Percentiles rank a stretch among this genome's conserved stretches.
Conservation (phyloP, 1,140 invertebrate genomes). For the Temnothorax nylanderi region DNA sequence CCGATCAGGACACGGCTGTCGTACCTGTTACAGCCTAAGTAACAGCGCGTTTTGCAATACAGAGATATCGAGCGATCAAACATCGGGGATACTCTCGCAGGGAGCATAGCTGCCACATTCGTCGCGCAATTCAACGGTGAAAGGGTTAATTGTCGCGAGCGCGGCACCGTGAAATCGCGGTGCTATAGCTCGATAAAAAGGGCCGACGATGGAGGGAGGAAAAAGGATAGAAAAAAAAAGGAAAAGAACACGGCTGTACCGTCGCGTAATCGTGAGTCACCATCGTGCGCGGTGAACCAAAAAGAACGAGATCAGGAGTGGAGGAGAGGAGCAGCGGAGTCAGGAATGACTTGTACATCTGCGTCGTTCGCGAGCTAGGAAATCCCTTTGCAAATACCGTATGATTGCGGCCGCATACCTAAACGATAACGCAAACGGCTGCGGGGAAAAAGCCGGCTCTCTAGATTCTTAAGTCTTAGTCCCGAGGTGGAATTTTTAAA, state of each 20-base stretch:
- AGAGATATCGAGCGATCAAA: conserved; percentile 50
- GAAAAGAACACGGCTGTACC: not conserved
- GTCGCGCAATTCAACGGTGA: conserved; percentile 53
- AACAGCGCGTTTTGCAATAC: conserved; percentile 20
- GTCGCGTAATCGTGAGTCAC: conserved; percentile 44
- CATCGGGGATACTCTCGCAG: not conserved
- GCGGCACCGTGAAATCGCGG: conserved; percentile 53
- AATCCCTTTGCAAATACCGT: conserved; percentile 34
- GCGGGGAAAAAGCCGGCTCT: not conserved
- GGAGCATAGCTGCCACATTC: conserved; percentile 31
- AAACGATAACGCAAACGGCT: conserved; percentile 37
- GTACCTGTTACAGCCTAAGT: conserved; percentile 33
- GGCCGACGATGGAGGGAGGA: not conserved
- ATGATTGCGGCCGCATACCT: conserved; percentile 27
- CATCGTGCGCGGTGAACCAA: conserved; percentile 13
- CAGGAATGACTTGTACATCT: conserved; percentile 14
- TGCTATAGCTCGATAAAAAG: conserved; percentile 29
- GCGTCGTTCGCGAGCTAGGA: not conserved
- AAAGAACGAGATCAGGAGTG: conserved; percentile 38
- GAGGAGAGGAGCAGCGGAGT: conserved; percentile 17
- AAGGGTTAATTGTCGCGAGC: conserved; percentile 60
- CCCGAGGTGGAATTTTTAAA: not conserved
- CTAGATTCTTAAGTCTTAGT: not conserved
- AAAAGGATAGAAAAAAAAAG: not conserved
- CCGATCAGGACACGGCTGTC: not conserved